These are phyloP conservation scores for Ctenopoma kingsleyae DNA, from an alignment of 2,797 vertebrate genomes.

Conservation along the genomic window DNA sequence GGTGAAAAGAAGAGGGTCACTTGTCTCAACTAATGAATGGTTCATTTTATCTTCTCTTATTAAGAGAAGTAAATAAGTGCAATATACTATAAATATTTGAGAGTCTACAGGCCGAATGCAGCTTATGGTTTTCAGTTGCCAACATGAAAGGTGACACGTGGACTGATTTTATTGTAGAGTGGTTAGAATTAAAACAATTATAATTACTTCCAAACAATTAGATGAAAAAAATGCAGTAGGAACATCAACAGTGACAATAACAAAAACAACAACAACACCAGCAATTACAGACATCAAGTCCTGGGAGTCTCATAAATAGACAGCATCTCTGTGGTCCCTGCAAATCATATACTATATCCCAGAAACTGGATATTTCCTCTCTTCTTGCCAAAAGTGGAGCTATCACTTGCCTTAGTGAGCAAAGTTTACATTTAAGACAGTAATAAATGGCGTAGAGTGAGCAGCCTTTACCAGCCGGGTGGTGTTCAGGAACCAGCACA, in stretches of 20 bases:
- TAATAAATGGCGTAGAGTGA: no score
- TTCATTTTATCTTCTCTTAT: constrained; percentile 11
- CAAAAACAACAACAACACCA: no score
- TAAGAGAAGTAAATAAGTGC: constrained; percentile 7
- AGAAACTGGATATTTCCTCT: no score
- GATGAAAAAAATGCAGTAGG: neutral
- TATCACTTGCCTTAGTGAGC: no score
- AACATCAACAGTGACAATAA: neutral
- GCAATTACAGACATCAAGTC: no score
- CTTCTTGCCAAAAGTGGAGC: no score
- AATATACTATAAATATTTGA: neutral
- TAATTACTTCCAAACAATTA: neutral
- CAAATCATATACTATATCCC: no score
- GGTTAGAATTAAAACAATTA: neutral
- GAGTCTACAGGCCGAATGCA: neutral
- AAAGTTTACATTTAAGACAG: no score
- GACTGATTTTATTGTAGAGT: neutral
- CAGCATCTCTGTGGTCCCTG: no score
- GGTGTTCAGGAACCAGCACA: no score
- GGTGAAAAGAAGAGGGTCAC: constrained; percentile 44
- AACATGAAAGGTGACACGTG: neutral
- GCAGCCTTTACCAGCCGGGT: no score
- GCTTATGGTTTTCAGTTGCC: neutral
- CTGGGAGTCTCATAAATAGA: no score
- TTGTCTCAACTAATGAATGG: constrained; percentile 36